phyloP scores from a whole-genome alignment of 1,140 invertebrate species.

The Drosophila cardini region DNA sequence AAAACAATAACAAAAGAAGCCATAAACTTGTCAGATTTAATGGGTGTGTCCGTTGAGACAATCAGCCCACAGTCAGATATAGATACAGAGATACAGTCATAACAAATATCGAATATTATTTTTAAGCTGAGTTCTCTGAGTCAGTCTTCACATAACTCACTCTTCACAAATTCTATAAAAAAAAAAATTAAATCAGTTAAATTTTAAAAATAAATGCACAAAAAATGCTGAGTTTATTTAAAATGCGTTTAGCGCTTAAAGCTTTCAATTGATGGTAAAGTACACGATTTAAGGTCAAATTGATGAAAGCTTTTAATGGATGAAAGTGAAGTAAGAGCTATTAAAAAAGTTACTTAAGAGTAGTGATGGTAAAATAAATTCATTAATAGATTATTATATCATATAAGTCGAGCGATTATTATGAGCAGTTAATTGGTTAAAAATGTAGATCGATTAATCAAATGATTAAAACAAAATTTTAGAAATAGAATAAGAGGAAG shows the following conservation, averaged over 20 bases:
- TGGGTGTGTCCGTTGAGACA: conserved; percentile 31
- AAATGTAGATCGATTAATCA: no score
- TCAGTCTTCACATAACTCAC: background rate
- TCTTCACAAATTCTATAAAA: background rate
- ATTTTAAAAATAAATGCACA: conserved; percentile 1
- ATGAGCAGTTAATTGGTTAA: no score
- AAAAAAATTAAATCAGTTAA: conserved; percentile 12
- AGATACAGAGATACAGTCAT: conserved; percentile 10
- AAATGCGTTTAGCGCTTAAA: conserved; percentile 5
- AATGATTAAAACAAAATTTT: no score
- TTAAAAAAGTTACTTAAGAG: no score
- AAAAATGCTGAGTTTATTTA: conserved; percentile 7
- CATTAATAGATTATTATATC: no score
- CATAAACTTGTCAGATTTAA: conserved; percentile 32
- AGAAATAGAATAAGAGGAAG: no score
- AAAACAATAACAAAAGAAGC: background rate
- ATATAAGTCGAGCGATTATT: no score
- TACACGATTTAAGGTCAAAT: background rate
- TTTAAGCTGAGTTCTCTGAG: conserved; percentile 7
- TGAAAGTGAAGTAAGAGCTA: conserved; percentile 1
- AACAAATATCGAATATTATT: conserved; percentile 22
- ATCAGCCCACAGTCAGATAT: background rate
- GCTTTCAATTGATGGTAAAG: conserved; percentile 1
- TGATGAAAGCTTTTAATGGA: background rate
- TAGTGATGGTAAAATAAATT: no score